A percentile compares a stretch with the other conserved stretches of the same genome.
Conservation (phyloP, 2,113 vertebrate species). For the Myrmecobius fasciatus region DNA sequence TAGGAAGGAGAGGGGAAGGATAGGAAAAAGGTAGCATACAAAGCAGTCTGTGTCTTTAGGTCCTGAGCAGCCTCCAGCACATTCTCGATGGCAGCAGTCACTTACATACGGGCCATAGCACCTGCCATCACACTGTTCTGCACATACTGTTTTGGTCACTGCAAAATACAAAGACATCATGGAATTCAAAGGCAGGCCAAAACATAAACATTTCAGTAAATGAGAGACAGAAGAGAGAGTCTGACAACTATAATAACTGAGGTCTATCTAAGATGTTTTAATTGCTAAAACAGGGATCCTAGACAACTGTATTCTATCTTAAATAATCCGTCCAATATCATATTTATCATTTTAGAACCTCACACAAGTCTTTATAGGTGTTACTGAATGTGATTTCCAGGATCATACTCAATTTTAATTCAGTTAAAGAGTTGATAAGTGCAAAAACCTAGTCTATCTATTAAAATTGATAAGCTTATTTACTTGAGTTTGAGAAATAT, state of each 20-base stretch:
- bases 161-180: slow-evolving; percentile 49
- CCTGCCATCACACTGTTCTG: slow-evolving; percentile 96
- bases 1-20: accelerated
- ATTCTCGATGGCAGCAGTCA: slow-evolving; percentile 97
- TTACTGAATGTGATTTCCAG: not conserved
- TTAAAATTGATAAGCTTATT: not conserved
- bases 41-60: slow-evolving; percentile 99
- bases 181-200: slow-evolving; percentile 19
- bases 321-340: not conserved
- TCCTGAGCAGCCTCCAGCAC: slow-evolving; percentile 95
- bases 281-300: not conserved
- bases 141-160: slow-evolving; percentile 98
- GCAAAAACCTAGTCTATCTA: not conserved
- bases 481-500: not conserved
- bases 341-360: not conserved
- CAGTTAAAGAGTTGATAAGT: not conserved
- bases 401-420: not conserved
- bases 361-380: not conserved
- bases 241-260: not conserved
- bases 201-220: not conserved
- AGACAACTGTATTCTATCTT: not conserved
- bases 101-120: slow-evolving; percentile 97
- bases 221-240: not conserved
- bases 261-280: not conserved
- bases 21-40: slow-evolving; percentile 82